Percentiles rank a stretch among this genome's conserved stretches.
Conservation (phyloP, 2,888 invertebrate species). For the Aporophyla lueneburgensis region DNA sequence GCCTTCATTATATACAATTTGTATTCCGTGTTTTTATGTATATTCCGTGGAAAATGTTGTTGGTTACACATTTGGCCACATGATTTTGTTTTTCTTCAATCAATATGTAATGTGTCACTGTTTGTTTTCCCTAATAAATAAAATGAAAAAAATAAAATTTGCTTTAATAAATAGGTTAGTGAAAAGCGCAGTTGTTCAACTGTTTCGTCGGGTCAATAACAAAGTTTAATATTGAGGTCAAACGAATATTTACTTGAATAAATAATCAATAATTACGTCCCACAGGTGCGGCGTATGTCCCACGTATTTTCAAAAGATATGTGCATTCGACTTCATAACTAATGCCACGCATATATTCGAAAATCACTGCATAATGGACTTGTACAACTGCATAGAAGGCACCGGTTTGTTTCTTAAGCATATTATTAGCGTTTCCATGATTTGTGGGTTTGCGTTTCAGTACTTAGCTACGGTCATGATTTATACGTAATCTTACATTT, state of each 20-base stretch:
- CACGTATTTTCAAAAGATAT: conserved; percentile 85
- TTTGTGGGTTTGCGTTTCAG: conserved; percentile 18
- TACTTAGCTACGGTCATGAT: conserved; percentile 23
- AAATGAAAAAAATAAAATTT: no score
- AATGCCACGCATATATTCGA: conserved; percentile 84
- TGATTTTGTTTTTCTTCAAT: no score
- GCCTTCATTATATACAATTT: not conserved
- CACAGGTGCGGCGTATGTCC: conserved; percentile 86
- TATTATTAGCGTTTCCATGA: conserved; percentile 42
- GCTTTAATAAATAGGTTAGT: not conserved
- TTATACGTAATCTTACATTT: conserved; percentile 23
- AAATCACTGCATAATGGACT: conserved; percentile 86
- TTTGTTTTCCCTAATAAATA: no score
- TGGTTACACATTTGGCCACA: no score
- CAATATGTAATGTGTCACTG: no score
- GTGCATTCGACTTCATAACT: conserved; percentile 77
- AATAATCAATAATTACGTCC: conserved; percentile 37
- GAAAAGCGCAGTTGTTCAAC: not conserved
- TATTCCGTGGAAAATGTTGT: no score
- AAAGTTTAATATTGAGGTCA: conserved; percentile 24
- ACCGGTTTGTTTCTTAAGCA: conserved; percentile 73
- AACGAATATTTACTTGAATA: conserved; percentile 24
- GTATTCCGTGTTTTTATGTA: no score
- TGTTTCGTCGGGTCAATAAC: conserved; percentile 13
- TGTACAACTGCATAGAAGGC: conserved; percentile 84